Evolutionary conservation across 2,888 invertebrate species (phyloP).

Genomic region (Pedicia rivosa): DNA sequence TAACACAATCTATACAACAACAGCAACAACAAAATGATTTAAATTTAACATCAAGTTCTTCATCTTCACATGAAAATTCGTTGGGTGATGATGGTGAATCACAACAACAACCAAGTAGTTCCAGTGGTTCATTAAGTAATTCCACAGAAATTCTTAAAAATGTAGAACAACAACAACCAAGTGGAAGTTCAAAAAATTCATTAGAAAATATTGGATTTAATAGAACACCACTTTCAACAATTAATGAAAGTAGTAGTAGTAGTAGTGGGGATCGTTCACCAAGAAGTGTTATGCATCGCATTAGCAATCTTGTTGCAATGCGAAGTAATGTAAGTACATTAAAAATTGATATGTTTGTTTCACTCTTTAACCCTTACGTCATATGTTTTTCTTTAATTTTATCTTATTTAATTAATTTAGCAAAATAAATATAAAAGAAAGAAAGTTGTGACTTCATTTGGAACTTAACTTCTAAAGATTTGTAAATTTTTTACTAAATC

Average conservation of each 20-base stretch:
- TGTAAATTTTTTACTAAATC: too few species aligned
- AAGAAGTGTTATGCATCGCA: constrained; percentile 71
- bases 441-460: too few species aligned
- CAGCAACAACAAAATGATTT: neutral
- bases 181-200: constrained; percentile 1
- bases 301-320: constrained; percentile 72
- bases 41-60: neutral
- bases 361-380: too few species aligned
- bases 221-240: too few species aligned
- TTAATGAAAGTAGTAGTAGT: too few species aligned
- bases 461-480: too few species aligned
- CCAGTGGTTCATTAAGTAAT: neutral
- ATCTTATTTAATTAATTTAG: neutral
- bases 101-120: neutral
- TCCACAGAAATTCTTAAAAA: too few species aligned
- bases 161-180: too few species aligned
- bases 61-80: neutral
- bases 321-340: constrained; percentile 51
- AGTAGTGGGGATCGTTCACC: constrained; percentile 60
- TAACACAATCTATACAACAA: neutral
- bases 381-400: too few species aligned
- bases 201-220: too few species aligned
- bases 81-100: neutral
- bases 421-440: too few species aligned
- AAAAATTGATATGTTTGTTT: too few species aligned